phyloP scores from a whole-genome alignment of 2,797 vertebrate species.

The Tympanoctomys barrerae region DNA sequence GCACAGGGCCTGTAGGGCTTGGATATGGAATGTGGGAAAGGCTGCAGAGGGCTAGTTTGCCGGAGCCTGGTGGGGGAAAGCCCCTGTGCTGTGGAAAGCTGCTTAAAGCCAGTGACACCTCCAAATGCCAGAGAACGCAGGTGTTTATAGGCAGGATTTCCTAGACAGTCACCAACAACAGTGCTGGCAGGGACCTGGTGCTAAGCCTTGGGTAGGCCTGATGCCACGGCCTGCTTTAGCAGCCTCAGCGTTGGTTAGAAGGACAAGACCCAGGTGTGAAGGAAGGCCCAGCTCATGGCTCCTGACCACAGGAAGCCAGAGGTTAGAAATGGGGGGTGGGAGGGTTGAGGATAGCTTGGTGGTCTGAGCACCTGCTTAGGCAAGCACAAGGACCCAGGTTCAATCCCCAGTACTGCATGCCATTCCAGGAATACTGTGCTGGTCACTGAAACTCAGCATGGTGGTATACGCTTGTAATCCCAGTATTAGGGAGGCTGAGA shows the following conservation, averaged over 20 bases:
- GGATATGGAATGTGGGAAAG: background rate
- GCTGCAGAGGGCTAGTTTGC: background rate
- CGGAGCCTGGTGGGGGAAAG: background rate
- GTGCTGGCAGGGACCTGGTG: background rate
- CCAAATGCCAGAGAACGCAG: too few species aligned
- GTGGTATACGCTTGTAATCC: too few species aligned
- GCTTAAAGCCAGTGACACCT: background rate
- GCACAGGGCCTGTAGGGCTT: too few species aligned
- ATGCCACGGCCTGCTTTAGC: background rate
- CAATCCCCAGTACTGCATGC: too few species aligned
- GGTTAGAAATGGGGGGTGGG: background rate
- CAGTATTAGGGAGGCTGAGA: too few species aligned
- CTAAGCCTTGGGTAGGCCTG: background rate
- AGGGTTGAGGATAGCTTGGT: background rate
- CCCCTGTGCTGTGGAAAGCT: background rate
- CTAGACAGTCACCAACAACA: background rate
- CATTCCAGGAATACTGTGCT: too few species aligned
- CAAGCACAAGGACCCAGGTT: too few species aligned
- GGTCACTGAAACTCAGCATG: too few species aligned
- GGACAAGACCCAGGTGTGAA: background rate
- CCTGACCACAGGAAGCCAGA: fast-evolving
- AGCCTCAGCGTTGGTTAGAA: background rate
- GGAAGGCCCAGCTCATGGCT: background rate
- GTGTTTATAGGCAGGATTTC: background rate
- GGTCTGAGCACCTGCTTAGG: too few species aligned